Conservation (phyloP, 2,888 invertebrate species). For the Drosophila paramelanica region DNA sequence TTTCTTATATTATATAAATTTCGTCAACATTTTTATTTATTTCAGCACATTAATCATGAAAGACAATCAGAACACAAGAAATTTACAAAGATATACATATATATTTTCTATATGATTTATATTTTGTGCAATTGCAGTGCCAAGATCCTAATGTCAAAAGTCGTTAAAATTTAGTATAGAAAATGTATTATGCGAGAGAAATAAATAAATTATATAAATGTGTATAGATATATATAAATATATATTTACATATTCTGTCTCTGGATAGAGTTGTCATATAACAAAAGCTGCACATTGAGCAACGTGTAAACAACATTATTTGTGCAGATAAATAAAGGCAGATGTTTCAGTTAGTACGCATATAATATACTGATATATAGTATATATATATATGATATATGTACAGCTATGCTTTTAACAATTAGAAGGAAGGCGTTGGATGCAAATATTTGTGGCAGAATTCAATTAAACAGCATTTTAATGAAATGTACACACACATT, state of each 20-base stretch:
- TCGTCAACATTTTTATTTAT: constrained; percentile 4
- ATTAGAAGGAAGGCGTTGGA: constrained; percentile 31
- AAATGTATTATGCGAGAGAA: not conserved
- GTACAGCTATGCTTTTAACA: constrained; percentile 38
- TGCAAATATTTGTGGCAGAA: constrained; percentile 41
- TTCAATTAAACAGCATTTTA: constrained; percentile 26
- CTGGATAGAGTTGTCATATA: constrained; percentile 8
- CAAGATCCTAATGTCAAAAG: constrained; percentile 53
- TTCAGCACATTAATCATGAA: constrained; percentile 22
- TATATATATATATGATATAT: constrained; percentile 15
- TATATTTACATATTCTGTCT: not conserved
- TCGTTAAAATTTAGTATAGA: not conserved
- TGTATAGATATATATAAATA: not conserved
- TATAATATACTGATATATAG: constrained; percentile 6
- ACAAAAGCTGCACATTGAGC: constrained; percentile 13
- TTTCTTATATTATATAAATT: not conserved
- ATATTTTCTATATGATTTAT: constrained; percentile 12
- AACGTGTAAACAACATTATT: constrained; percentile 6
- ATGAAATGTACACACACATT: constrained; percentile 17
- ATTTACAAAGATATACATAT: not conserved
- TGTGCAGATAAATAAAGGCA: constrained; percentile 3
- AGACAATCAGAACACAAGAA: constrained; percentile 1
- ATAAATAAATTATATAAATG: not conserved
- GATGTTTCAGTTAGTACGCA: constrained; percentile 17
- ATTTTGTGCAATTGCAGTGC: constrained; percentile 29